A percentile compares a stretch with the other conserved stretches of the same genome.
These are phyloP conservation scores for Zosterops hypoxanthus DNA, from an alignment of 2,113 vertebrate genomes.

Conservation along the genomic window DNA sequence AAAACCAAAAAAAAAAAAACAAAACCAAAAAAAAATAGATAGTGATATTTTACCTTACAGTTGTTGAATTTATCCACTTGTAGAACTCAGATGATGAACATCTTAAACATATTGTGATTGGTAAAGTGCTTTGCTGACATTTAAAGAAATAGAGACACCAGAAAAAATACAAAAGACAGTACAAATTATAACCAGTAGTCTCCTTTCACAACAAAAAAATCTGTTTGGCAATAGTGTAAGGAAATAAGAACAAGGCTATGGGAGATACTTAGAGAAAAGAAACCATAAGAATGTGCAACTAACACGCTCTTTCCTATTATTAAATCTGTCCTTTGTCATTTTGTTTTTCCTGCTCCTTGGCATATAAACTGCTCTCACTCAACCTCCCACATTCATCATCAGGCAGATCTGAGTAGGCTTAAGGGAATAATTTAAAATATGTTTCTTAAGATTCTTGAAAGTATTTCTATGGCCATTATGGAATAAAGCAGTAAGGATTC, in stretches of 20 bases:
- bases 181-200: neutral
- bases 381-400: conserved; percentile 47
- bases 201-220: neutral
- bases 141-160: neutral
- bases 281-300: neutral
- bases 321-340: conserved; percentile 7
- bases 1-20: neutral
- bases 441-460: neutral
- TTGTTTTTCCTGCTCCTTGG: neutral
- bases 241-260: neutral
- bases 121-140: neutral
- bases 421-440: conserved; percentile 36
- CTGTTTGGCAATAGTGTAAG: neutral
- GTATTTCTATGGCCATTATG: neutral
- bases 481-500: neutral
- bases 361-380: conserved; percentile 32
- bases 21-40: neutral
- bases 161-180: neutral
- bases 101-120: neutral
- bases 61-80: neutral
- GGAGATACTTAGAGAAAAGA: neutral
- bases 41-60: neutral
- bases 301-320: neutral
- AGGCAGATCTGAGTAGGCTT: conserved; percentile 13
- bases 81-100: neutral